phyloP scores from a whole-genome alignment of 2,797 vertebrate species.

The Buphagus erythrorhynchus region DNA sequence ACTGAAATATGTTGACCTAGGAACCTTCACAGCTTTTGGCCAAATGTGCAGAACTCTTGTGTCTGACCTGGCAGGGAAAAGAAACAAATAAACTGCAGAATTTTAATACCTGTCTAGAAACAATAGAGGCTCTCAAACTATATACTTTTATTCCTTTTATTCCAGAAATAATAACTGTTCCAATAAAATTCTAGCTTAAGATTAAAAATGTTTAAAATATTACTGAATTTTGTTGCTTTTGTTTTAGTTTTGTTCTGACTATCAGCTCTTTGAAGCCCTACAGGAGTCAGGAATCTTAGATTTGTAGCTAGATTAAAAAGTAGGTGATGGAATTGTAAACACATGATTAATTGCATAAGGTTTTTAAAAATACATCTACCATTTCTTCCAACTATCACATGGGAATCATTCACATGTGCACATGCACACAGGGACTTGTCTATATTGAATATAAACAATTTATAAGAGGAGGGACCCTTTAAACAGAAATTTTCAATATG shows the following conservation, averaged over 20 bases:
- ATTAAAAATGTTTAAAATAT: not conserved
- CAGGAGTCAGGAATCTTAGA: not conserved
- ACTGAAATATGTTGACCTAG: not conserved
- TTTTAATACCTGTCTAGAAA: not conserved
- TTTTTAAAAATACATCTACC: not conserved
- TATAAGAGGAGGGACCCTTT: not conserved
- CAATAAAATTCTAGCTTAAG: not conserved
- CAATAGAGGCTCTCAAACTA: not conserved
- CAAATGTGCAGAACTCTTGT: not conserved
- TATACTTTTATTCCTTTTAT: not conserved
- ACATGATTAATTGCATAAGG: not conserved
- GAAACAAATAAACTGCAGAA: not conserved
- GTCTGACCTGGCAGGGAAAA: not conserved
- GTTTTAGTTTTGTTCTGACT: not conserved
- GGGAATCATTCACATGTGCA: not conserved
- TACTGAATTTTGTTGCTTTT: not conserved
- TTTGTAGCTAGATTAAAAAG: not conserved
- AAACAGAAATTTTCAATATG: not conserved
- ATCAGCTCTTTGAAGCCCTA: not conserved
- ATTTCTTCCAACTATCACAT: not conserved
- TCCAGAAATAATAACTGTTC: not conserved
- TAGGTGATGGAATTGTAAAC: not conserved
- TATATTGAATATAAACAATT: not conserved
- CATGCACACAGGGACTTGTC: not conserved
- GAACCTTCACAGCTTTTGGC: conserved; percentile 15